Conservation (phyloP, 2,113 vertebrate species). For the Manacus vitellinus region DNA sequence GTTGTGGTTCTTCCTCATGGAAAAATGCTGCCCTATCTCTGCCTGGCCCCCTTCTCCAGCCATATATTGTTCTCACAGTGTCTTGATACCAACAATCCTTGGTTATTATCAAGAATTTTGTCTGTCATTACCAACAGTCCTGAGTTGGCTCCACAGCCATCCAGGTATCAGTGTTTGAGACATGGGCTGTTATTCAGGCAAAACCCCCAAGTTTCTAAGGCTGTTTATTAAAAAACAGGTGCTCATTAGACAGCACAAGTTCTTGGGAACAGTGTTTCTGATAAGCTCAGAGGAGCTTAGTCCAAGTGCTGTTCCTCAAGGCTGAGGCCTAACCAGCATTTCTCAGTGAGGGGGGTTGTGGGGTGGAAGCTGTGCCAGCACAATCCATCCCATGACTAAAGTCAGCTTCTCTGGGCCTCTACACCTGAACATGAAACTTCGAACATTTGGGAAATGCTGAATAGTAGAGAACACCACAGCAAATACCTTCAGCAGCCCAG, state of each 20-base stretch:
- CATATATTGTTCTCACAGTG: not conserved
- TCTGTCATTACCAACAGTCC: not conserved
- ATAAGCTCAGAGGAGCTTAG: not conserved
- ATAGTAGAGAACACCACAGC: not conserved
- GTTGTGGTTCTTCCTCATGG: not conserved
- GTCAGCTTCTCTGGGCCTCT: not conserved
- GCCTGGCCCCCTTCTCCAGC: not conserved
- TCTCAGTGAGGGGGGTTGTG: not conserved
- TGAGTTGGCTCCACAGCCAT: not conserved
- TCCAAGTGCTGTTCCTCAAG: not conserved
- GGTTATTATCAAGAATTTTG: not conserved
- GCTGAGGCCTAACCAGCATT: rapidly evolving
- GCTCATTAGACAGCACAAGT: not conserved
- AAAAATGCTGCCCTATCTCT: not conserved
- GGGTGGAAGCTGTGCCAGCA: not conserved
- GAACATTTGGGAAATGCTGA: not conserved
- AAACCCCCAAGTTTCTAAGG: not conserved
- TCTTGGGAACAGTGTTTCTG: not conserved
- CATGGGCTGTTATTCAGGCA: not conserved
- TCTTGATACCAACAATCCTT: not conserved
- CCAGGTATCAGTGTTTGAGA: not conserved
- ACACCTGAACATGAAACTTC: not conserved
- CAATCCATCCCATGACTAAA: not conserved
- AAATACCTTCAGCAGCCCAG: not conserved
- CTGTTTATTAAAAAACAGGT: not conserved